Evolutionary conservation across 92 coral and sea anemone genomes (phyloP), one percentile per base, ranked within the genome.

Genomic region (Paragorgia papillata): DNA sequence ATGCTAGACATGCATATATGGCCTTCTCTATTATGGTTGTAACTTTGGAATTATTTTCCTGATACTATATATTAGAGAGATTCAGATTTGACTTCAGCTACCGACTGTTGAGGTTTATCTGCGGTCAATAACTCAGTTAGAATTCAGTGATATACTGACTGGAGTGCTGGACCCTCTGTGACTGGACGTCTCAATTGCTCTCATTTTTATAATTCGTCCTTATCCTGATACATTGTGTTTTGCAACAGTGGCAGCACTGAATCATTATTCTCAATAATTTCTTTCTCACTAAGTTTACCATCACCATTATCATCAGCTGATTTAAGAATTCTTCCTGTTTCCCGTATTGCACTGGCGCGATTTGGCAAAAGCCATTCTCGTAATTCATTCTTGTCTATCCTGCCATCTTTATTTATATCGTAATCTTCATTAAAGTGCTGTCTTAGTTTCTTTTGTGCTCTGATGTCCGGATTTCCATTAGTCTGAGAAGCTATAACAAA

Each of bases 281-380:
- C 68, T 13, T 62, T 62, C 68, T 28, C 32, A 62, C 34, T 34
- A 1, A 62, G 48, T 28, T 62, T n/a, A 13, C 68, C 68, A 62
- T 62, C 68, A n/a, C 68, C 68, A 62, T 62, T 43, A 1, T 62
- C 39, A 30, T 62, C 68, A 31, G 68, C 68, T 27, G 39, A 62
- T 25, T 0, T 62, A 31, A 62, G 68, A 62, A 62, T 29, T 24
- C 24, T 62, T 1, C 46, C 21, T 62, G 68, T 31, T n/a, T 25
- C 68, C 32, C 68, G 34, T 43, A 62, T 62, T 8, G 68, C 68
- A 62, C 12, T 62, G 26, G 68, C 68, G 17, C 68, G 68, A 62
- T 25, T 27, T 34, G 68, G 68, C 19, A 34, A 20, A 8, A 62
- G 32, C 68, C 68, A 62, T 62, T 62, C 48, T 62, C 33, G 28